A percentile compares a stretch with the other conserved stretches of the same genome.
Evolutionary conservation across 1,140 invertebrate species (phyloP).

Genomic region (Brachionus plicatilis): DNA sequence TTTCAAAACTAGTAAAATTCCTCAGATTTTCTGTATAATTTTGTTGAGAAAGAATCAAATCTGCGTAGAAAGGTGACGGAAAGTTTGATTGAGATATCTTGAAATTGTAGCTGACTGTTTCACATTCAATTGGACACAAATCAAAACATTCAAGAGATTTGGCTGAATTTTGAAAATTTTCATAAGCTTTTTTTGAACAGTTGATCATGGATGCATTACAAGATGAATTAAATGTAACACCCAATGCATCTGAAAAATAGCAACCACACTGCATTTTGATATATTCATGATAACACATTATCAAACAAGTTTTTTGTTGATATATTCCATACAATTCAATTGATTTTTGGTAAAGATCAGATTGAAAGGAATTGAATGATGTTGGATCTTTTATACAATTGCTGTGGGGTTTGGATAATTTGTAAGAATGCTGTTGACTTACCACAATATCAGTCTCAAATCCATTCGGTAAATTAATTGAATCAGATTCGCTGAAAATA

Average conservation of each 20-base stretch:
- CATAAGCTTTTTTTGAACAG: not conserved
- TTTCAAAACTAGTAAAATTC: not conserved
- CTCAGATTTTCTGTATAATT: not conserved
- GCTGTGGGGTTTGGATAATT: not conserved
- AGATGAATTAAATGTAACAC: not conserved
- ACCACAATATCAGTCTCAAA: conserved; percentile 4
- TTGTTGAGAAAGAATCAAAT: not conserved
- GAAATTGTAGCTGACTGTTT: not conserved
- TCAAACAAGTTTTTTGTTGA: not conserved
- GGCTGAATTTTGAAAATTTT: not conserved
- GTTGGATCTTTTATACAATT: not conserved
- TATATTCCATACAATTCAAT: not conserved
- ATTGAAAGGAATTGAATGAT: not conserved
- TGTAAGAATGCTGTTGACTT: not conserved
- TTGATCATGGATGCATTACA: not conserved
- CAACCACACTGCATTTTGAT: not conserved
- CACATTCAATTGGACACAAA: not conserved
- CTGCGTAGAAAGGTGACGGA: not conserved
- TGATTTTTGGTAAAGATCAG: not conserved
- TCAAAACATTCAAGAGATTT: not conserved
- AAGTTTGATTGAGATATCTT: not conserved
- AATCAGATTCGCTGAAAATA: not conserved
- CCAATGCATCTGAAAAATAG: not conserved
- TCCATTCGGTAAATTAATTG: not conserved
- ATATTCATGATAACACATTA: not conserved